Evolutionary conservation across 2,113 vertebrate genomes (phyloP).

Genomic region (Corvus moneduloides): DNA sequence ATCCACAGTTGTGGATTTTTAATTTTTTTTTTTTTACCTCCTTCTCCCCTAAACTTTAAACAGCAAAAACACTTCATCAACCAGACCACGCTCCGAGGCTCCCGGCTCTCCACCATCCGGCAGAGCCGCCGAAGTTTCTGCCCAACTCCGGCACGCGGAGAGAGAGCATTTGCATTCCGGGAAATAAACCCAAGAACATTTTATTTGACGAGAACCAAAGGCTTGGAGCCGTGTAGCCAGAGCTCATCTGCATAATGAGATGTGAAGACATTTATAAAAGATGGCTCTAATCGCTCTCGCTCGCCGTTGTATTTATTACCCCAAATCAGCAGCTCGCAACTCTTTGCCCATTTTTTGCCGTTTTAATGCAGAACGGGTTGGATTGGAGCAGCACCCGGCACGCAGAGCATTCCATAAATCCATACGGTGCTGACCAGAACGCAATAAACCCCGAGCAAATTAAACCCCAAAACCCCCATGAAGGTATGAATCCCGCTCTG

Average conservation of each 20-base stretch:
- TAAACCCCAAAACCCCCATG: constrained; percentile 33
- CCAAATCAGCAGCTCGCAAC: constrained; percentile 3
- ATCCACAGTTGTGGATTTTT: constrained; percentile 22
- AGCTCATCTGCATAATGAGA: constrained; percentile 45
- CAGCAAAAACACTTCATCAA: constrained; percentile 46
- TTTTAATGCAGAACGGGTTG: not conserved
- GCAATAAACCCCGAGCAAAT: constrained; percentile 15
- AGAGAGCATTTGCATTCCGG: not conserved
- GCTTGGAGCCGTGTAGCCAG: not conserved
- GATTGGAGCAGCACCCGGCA: not conserved
- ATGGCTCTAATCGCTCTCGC: not conserved
- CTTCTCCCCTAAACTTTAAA: constrained; percentile 54
- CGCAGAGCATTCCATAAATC: not conserved
- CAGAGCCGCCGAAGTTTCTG: not conserved
- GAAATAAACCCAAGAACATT: not conserved
- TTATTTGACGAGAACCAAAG: not conserved
- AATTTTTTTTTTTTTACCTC: not conserved
- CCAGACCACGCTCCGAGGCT: not conserved
- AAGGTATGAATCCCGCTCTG: constrained; percentile 54
- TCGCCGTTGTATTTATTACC: not conserved
- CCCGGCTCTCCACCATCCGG: not conserved
- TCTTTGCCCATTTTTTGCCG: not conserved
- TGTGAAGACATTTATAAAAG: constrained; percentile 41
- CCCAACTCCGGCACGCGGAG: not conserved
- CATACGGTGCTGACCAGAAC: not conserved